A percentile compares a stretch with the other conserved stretches of the same genome.
These are phyloP conservation scores for Trichogramma evanescens DNA, from an alignment of 2,888 invertebrate genomes.

Conservation along the genomic window DNA sequence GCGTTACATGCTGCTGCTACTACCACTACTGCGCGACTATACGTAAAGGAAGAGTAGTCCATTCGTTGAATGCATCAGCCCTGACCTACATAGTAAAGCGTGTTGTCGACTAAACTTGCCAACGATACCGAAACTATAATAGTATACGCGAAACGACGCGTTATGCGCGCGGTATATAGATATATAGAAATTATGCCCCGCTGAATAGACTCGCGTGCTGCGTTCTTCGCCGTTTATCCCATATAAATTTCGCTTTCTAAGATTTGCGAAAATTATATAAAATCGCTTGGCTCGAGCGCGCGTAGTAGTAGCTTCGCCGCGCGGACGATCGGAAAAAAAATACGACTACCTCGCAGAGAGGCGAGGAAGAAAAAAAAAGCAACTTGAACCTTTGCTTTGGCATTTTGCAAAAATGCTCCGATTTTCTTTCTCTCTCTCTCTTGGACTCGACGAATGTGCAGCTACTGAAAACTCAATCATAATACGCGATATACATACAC, in stretches of 20 bases:
- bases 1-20: too few species aligned
- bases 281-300: too few species aligned
- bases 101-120: conserved; percentile 43
- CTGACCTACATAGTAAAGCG: conserved; percentile 47
- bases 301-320: background rate
- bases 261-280: too few species aligned
- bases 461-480: background rate
- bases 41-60: conserved; percentile 42
- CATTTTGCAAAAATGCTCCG: background rate
- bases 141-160: conserved; percentile 22
- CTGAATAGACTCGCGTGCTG: conserved; percentile 16
- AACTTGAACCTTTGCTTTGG: background rate
- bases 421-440: conserved; percentile 1
- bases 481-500: too few species aligned
- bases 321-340: background rate
- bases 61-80: conserved; percentile 46
- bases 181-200: background rate
- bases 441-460: background rate
- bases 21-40: conserved; percentile 19
- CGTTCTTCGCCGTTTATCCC: background rate
- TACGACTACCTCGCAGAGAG: background rate
- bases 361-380: too few species aligned
- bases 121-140: conserved; percentile 29
- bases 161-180: too few species aligned
- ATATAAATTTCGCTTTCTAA: background rate